Percentiles rank a stretch among this genome's conserved stretches.
These are phyloP conservation scores for Caenorhabditis wallacei DNA, from an alignment of 2,888 invertebrate genomes.

Conservation along the genomic window DNA sequence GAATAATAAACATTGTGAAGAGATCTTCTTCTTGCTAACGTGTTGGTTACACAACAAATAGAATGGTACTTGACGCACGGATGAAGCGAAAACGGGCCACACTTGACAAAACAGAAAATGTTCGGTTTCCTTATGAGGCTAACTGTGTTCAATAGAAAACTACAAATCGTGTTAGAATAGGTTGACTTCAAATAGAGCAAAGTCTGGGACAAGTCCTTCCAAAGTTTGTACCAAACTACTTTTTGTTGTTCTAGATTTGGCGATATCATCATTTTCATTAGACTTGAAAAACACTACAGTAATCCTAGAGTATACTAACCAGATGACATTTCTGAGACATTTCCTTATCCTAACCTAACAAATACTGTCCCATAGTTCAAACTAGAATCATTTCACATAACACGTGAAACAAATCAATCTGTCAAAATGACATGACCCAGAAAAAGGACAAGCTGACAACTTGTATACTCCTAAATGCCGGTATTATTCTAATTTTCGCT, in stretches of 20 bases:
- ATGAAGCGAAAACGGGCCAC: slow-evolving; percentile 7
- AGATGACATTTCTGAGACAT: too few relatives aligned
- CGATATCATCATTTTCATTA: too few relatives aligned
- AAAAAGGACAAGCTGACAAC: slow-evolving; percentile 30
- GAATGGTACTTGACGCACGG: slow-evolving; percentile 44
- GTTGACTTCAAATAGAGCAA: too few relatives aligned
- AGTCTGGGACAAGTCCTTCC: too few relatives aligned
- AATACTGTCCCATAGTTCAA: too few relatives aligned
- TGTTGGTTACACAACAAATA: slow-evolving; percentile 60
- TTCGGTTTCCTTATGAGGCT: slow-evolving; percentile 13
- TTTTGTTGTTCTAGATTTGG: too few relatives aligned
- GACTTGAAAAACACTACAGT: too few relatives aligned
- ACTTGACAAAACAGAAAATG: slow-evolving; percentile 39
- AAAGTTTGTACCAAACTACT: too few relatives aligned
- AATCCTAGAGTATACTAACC: too few relatives aligned
- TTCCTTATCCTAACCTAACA: too few relatives aligned
- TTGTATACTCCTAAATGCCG: slow-evolving; percentile 19
- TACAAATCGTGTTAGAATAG: not conserved
- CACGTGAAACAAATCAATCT: not conserved
- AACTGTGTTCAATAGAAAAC: not conserved
- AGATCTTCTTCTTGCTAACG: slow-evolving; percentile 38
- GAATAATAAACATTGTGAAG: slow-evolving; percentile 56
- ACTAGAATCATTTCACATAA: too few relatives aligned
- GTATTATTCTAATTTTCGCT: slow-evolving; percentile 23
- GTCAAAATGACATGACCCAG: slow-evolving; percentile 34